phyloP scores from a whole-genome alignment of 2,888 invertebrate species.

The Drosophila silvestris region DNA sequence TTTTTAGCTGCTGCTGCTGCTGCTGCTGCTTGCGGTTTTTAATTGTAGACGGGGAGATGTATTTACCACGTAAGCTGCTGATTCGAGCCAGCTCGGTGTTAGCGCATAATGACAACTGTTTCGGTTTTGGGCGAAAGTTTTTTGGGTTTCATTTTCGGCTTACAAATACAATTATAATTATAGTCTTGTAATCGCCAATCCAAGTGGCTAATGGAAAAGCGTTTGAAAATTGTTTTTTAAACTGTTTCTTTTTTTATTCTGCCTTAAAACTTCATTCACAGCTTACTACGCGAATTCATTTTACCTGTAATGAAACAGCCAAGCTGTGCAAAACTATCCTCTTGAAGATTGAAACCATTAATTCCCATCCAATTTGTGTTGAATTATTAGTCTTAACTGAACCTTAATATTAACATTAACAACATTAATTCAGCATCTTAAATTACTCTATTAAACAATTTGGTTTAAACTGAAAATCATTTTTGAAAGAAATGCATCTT shows the following conservation, averaged over 20 bases:
- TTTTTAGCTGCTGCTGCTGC: conserved; percentile 20
- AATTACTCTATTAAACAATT: neutral
- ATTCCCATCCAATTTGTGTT: conserved; percentile 29
- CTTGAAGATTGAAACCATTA: neutral
- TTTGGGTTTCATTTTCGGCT: conserved; percentile 38
- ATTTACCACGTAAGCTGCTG: conserved; percentile 46
- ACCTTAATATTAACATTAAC: neutral
- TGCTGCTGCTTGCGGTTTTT: conserved; percentile 53
- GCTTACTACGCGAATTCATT: conserved; percentile 66
- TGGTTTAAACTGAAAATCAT: neutral
- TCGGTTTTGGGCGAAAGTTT: conserved; percentile 68
- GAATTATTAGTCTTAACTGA: neutral
- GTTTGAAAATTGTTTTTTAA: conserved; percentile 39
- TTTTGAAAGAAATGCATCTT: neutral
- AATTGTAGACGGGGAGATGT: conserved; percentile 19
- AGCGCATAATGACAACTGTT: conserved; percentile 71
- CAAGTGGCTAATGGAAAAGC: conserved; percentile 46
- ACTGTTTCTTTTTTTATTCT: conserved; percentile 31
- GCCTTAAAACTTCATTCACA: conserved; percentile 42
- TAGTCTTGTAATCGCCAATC: conserved; percentile 44
- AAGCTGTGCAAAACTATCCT: conserved; percentile 4
- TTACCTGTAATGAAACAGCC: conserved; percentile 46
- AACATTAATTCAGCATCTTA: neutral
- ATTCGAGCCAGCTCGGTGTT: conserved; percentile 49
- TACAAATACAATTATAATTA: conserved; percentile 66